Evolutionary conservation across 2,113 vertebrate genomes (phyloP), one percentile per base, ranked within the genome.

Genomic region (Isichthys henryi): DNA sequence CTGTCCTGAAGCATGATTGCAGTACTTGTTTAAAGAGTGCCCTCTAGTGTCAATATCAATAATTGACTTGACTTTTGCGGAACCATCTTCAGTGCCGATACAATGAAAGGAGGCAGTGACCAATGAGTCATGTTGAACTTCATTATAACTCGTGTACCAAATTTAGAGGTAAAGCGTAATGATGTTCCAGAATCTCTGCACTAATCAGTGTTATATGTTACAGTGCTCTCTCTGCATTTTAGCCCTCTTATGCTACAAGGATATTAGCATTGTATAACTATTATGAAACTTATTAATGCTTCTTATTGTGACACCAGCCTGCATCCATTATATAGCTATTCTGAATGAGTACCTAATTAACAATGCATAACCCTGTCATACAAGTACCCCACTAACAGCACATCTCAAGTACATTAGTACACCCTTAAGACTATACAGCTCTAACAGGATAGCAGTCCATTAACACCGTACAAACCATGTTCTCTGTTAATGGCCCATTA

Each of bases 21-120:
- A 62, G 56, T 9, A 62, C 23, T 82, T 82, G 48, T 21, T 80
- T 39, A 82, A 19, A 82, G 48, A 50, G 48, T 49, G 49, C 88
- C 88, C 66, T 53, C 88, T 88, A 35, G 88, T 88, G 88, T 49
- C 88, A 31, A 52, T 70, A n/a, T n/a, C 17, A 74, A 5, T 8
- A 43, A 88, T 43, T 50, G 19, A 17, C 23, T 46, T 31, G 15
- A 46, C 23, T 10, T 70, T 70, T 88, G 58, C 46, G 77, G 88
- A 49, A 74, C 88, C 45, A 88, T 88, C 53, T 46, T 70, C 62
- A 70, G 27, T 70, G 62, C 62, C 62, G 31, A 11, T 70, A 70
- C 62, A 70, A 70, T 21, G 43, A 23, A 23, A 48, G 45, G 19
- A 84, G 21, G 45, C 45, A 84, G 23, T 45, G 45, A n/a, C 43